These are phyloP conservation scores for Aptenodytes forsteri DNA, from an alignment of 2,113 vertebrate genomes.

Conservation along the genomic window DNA sequence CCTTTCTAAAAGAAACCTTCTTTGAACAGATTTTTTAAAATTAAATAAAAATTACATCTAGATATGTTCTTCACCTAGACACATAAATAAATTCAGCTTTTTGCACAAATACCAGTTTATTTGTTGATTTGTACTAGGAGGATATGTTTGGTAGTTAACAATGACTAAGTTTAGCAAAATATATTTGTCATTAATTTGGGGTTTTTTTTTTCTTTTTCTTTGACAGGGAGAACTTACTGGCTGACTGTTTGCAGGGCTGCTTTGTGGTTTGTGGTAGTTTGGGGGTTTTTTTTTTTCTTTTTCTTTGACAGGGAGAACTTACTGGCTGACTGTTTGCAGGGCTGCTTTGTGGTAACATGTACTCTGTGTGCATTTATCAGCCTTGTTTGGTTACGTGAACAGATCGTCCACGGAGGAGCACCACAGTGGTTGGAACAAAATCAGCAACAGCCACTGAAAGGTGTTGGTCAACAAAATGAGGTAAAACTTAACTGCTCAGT, in stretches of 20 bases:
- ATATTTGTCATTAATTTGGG: background rate
- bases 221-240: constrained; percentile 91
- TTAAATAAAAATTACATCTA: background rate
- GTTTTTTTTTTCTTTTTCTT: background rate
- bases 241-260: constrained; percentile 96
- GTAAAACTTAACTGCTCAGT: constrained; percentile 56
- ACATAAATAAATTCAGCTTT: background rate
- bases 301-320: constrained; percentile 87
- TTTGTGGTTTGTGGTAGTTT: too few relatives aligned
- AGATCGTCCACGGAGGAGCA: constrained; percentile 94
- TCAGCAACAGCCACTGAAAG: constrained; percentile 84
- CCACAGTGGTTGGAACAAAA: constrained; percentile 95
- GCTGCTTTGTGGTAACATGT: constrained; percentile 96
- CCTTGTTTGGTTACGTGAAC: constrained; percentile 95
- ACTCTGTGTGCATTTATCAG: constrained; percentile 98
- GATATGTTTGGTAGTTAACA: background rate
- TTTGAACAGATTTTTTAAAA: background rate
- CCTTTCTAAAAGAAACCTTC: background rate
- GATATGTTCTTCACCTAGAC: background rate
- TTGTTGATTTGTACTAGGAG: background rate
- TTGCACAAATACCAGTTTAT: background rate
- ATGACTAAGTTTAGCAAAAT: background rate
- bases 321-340: constrained; percentile 94
- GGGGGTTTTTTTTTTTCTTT: background rate
- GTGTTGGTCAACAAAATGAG: constrained; percentile 86